Evolutionary conservation across 92 coral and sea anemone genomes (phyloP).

Genomic region (Ricordea florida): DNA sequence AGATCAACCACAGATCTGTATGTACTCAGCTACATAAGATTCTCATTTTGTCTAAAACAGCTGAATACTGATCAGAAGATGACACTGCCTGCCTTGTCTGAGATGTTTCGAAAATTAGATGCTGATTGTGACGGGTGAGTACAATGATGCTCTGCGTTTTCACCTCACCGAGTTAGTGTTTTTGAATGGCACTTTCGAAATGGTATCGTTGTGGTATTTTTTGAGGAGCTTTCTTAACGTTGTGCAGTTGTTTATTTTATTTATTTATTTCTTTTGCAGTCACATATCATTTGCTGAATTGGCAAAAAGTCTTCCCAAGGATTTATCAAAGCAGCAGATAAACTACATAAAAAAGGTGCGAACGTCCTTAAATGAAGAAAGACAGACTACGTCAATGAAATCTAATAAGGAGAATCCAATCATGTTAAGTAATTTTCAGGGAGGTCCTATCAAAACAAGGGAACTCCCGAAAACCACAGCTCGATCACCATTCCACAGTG

Average conservation of each 20-base stretch:
- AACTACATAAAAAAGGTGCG: constrained; percentile 75
- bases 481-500: too few relatives aligned
- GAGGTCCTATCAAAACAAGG: too few relatives aligned
- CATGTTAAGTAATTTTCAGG: too few relatives aligned
- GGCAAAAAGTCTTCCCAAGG: constrained; percentile 71
- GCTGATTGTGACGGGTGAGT: constrained; percentile 80
- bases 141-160: background rate
- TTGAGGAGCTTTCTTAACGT: background rate
- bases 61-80: too few relatives aligned
- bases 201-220: background rate
- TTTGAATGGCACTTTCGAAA: too few relatives aligned
- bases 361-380: background rate
- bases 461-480: too few relatives aligned
- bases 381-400: too few relatives aligned
- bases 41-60: too few relatives aligned
- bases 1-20: too few relatives aligned
- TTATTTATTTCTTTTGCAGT: constrained; percentile 38
- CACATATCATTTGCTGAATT: constrained; percentile 81
- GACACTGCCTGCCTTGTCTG: constrained; percentile 1
- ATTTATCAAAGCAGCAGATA: constrained; percentile 64
- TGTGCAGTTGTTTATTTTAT: background rate
- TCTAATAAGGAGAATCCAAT: too few relatives aligned
- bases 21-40: too few relatives aligned
- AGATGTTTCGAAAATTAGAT: constrained; percentile 57
- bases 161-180: too few relatives aligned